These are phyloP conservation scores for Mastomys coucha DNA, from an alignment of 2,113 vertebrate species.

Conservation along the genomic window DNA sequence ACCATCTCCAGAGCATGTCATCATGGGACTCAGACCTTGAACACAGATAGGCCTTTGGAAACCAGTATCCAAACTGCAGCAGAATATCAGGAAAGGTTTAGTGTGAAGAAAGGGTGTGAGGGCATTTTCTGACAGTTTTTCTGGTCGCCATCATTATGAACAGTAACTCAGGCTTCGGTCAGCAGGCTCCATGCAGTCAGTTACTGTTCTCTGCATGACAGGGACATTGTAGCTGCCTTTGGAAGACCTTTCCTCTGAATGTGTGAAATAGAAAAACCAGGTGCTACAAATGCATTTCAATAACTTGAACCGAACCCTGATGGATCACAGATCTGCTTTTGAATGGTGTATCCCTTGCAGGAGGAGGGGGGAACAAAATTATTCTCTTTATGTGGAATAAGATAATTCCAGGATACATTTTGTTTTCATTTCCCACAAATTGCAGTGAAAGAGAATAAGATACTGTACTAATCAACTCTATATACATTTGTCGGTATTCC, in stretches of 20 bases:
- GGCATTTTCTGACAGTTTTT: not conserved
- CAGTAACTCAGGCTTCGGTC: not conserved
- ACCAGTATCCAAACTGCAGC: not conserved
- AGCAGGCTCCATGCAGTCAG: not conserved
- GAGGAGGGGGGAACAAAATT: not conserved
- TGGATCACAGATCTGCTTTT: not conserved
- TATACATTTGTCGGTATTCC: slow-evolving; percentile 39
- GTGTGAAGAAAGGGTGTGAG: not conserved
- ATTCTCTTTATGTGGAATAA: slow-evolving; percentile 7
- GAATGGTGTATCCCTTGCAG: slow-evolving; percentile 2
- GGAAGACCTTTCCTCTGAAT: not conserved
- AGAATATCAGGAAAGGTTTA: not conserved
- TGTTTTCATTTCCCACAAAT: slow-evolving; percentile 25
- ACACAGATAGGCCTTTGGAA: not conserved
- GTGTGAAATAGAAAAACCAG: not conserved
- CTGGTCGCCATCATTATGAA: not conserved
- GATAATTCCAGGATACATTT: slow-evolving; percentile 4
- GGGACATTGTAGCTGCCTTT: not conserved
- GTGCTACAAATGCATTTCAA: not conserved
- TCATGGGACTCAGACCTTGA: too few relatives aligned
- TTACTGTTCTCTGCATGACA: not conserved
- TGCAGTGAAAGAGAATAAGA: slow-evolving; percentile 18
- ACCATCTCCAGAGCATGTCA: not conserved
- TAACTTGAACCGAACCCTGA: slow-evolving; percentile 23
- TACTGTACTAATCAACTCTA: not conserved